A percentile compares a stretch with the other conserved stretches of the same genome.
Conservation (phyloP, 2,113 vertebrate genomes). For the Pyrgilauda ruficollis region DNA sequence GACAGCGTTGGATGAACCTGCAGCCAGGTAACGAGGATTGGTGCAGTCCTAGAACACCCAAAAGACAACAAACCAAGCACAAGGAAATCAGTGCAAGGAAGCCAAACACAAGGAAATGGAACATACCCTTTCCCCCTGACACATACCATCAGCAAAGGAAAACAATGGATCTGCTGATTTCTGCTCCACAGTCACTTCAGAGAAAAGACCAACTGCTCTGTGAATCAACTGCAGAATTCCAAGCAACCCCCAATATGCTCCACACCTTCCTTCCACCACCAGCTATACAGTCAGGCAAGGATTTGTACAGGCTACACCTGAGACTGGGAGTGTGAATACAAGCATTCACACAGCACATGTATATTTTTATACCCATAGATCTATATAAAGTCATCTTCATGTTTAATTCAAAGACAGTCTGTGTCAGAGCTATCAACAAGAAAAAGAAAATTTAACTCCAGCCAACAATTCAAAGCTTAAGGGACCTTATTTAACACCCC, state of each 20-base stretch:
- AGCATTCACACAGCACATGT: not conserved
- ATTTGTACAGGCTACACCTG: not conserved
- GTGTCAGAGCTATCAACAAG: not conserved
- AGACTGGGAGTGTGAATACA: not conserved
- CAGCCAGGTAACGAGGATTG: constrained; percentile 89
- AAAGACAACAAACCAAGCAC: not conserved
- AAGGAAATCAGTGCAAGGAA: not conserved
- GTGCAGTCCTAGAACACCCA: constrained; percentile 87
- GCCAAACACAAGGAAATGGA: not conserved
- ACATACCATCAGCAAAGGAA: not conserved
- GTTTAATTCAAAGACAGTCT: not conserved
- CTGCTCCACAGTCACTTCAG: not conserved
- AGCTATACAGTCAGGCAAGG: not conserved
- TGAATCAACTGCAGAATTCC: not conserved
- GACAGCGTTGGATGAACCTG: constrained; percentile 95
- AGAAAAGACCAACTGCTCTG: not conserved
- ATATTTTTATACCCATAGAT: not conserved
- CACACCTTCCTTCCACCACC: not conserved
- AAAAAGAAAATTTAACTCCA: not conserved
- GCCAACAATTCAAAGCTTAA: not conserved
- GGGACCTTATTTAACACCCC: not conserved
- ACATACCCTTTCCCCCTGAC: not conserved
- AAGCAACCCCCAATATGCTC: accelerated
- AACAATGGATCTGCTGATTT: not conserved
- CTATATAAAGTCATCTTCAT: not conserved